phyloP scores from a whole-genome alignment of 2,888 invertebrate genomes.

The Theodoxus fluviatilis region DNA sequence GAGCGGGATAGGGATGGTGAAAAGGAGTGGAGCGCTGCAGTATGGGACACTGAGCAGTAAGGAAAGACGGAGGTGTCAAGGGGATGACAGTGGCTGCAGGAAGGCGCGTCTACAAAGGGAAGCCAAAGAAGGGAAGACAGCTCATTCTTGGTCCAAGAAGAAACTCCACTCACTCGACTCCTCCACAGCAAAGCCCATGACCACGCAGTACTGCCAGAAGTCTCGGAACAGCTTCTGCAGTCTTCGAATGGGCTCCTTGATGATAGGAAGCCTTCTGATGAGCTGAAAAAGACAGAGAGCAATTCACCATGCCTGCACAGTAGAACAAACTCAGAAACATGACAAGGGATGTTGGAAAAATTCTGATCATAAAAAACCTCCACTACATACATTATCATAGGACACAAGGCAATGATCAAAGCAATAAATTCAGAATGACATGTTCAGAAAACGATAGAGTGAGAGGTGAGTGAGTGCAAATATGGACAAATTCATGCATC shows the following conservation, averaged over 20 bases:
- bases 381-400: not conserved
- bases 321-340: no score
- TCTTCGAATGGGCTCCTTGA: constrained; percentile 81
- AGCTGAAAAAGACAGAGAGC: constrained; percentile 67
- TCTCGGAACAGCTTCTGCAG: constrained; percentile 96
- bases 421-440: not conserved
- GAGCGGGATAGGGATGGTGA: no score
- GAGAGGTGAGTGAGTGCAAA: not conserved
- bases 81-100: no score
- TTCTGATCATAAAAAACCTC: not conserved
- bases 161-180: constrained; percentile 51
- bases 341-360: no score
- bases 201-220: constrained; percentile 99
- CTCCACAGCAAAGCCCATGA: constrained; percentile 95
- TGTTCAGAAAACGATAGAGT: not conserved
- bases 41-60: not conserved
- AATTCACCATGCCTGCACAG: no score
- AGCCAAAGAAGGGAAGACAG: not conserved
- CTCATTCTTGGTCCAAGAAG: not conserved
- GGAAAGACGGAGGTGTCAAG: no score
- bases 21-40: not conserved
- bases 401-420: not conserved
- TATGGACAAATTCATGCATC: no score
- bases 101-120: no score
- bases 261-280: constrained; percentile 85